These are phyloP conservation scores for Drosophila serrata DNA, from an alignment of 1,140 invertebrate species.

Conservation along the genomic window DNA sequence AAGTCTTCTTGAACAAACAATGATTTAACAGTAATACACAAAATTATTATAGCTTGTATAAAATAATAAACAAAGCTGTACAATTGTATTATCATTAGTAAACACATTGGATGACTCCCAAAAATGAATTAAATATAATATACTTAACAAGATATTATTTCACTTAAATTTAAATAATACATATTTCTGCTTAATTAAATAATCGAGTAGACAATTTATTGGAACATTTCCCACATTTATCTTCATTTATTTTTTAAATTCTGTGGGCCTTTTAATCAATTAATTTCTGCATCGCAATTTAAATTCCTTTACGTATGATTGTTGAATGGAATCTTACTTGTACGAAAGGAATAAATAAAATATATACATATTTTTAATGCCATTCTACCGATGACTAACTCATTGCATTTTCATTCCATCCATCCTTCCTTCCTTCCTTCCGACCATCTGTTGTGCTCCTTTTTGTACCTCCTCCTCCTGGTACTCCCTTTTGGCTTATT, in stretches of 20 bases:
- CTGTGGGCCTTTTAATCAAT: too few species aligned
- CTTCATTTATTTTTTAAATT: background rate
- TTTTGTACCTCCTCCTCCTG: conserved; percentile 5
- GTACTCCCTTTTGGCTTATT: conserved; percentile 39
- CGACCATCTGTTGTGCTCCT: conserved; percentile 31
- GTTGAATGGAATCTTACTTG: background rate
- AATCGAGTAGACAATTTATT: background rate
- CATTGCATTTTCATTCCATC: conserved; percentile 28
- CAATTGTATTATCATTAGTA: too few species aligned
- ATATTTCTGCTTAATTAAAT: background rate
- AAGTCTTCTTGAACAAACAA: background rate
- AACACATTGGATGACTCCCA: too few species aligned
- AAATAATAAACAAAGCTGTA: too few species aligned
- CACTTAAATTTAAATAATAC: background rate
- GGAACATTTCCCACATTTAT: background rate
- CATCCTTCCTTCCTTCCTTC: conserved; percentile 12
- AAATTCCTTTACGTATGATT: background rate
- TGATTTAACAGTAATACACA: background rate
- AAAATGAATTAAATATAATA: background rate
- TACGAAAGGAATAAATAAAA: background rate
- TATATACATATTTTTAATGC: conserved; percentile 18
- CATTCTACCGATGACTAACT: conserved; percentile 38
- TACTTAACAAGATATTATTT: background rate
- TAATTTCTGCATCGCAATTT: background rate
- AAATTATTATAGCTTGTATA: too few species aligned